Base-by-base conservation (phyloP, 30 jellyfish, hydroid and myxozoan genomes). In the Rhopilema esculentum region DNA sequence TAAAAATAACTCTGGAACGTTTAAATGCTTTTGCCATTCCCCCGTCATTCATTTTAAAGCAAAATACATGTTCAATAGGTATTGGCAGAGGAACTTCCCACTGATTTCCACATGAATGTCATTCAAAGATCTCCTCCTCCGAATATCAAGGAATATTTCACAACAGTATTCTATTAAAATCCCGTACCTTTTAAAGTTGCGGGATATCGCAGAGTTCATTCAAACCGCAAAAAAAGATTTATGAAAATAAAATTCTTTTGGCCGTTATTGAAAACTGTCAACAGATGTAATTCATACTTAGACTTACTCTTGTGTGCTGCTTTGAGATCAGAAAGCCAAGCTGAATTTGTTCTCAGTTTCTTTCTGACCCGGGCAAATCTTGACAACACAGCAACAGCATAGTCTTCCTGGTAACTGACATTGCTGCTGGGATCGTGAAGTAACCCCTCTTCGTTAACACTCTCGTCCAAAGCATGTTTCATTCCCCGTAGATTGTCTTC, bases 401-500 rank as follows among this genome's bases (percentile, higher is more conserved):
- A 27, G 1, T 19, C 80, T 24, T 51, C 24, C 28, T n/a, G n/a
- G n/a, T n/a, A n/a, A n/a, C n/a, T n/a, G n/a, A n/a, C n/a, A n/a
- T n/a, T n/a, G n/a, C n/a, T n/a, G n/a, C n/a, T n/a, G n/a, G n/a
- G n/a, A n/a, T n/a, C n/a, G 48, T 15, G 1, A 4, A 16, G 22
- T 6, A 8, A 0, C 49, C 64, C 12, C 16, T 27, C 26, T 19
- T 51, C 24, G 49, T 70, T 8, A 12, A 4, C 64, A 1, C 26
- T 4, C 52, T 24, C 51, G 6, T 12, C 75, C 24, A 24, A 7
- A 9, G 27, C n/a, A 8, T 51, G 52, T 51, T 33, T 76, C 57
- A 76, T 28, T 62, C 27, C 86, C 24, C n/a, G 20, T 49, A 76
- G 20, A 20, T 76, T 51, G 24, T 27, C 19, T 62, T 76, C 77